Conservation (phyloP, 2,113 vertebrate species). For the Probosciger aterrimus region DNA sequence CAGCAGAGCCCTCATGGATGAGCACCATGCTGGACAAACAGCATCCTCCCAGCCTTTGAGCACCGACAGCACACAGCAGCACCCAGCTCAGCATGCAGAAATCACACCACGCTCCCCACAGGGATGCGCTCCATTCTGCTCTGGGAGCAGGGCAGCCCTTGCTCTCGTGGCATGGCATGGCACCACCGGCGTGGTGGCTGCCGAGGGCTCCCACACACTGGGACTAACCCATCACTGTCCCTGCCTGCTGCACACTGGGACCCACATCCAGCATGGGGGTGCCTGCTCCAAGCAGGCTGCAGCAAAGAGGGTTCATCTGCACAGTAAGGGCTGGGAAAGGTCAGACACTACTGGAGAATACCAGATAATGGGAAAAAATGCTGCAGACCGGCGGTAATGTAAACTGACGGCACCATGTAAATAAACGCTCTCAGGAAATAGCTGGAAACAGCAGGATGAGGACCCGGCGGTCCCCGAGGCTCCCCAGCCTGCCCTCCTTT, state of each 20-base stretch:
- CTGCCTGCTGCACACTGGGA: accelerated
- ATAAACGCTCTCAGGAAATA: background rate
- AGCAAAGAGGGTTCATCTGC: background rate
- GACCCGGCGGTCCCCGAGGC: background rate
- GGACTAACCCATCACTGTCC: accelerated
- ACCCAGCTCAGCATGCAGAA: background rate
- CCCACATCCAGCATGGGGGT: accelerated
- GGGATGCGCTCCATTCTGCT: background rate
- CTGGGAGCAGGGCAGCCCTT: accelerated
- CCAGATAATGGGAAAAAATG: background rate
- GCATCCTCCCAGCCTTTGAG: background rate
- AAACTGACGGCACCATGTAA: background rate
- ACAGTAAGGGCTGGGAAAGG: background rate
- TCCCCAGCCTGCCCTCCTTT: background rate
- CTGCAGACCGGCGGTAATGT: background rate
- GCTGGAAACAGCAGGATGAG: background rate
- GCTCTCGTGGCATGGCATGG: accelerated
- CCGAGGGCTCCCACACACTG: background rate
- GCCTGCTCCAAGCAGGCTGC: background rate
- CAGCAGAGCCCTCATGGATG: background rate
- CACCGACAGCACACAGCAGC: accelerated
- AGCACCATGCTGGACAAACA: background rate
- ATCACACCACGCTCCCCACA: accelerated
- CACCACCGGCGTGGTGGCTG: background rate
- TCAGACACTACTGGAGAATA: background rate